phyloP scores from a whole-genome alignment of 2,888 invertebrate genomes.

The Gari tellinella region DNA sequence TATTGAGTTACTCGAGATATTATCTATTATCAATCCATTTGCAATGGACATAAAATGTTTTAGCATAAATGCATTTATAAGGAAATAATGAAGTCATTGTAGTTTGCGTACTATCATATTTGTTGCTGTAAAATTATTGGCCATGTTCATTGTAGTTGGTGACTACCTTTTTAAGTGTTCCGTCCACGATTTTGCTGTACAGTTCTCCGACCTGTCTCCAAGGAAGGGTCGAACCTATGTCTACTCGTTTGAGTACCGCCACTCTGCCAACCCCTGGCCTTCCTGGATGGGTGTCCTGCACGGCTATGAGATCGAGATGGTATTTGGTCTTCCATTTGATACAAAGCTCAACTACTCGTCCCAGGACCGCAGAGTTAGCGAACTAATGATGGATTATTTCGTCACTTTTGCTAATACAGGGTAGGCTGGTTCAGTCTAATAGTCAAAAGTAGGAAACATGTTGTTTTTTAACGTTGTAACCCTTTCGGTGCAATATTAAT shows the following conservation, averaged over 20 bases:
- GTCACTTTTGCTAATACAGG: constrained; percentile 97
- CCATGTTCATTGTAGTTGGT: constrained; percentile 65
- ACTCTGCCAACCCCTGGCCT: constrained; percentile 77
- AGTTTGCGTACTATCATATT: no score
- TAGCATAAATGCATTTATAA: no score
- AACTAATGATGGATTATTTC: constrained; percentile 96
- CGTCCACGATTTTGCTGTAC: constrained; percentile 37
- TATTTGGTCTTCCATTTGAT: constrained; percentile 78
- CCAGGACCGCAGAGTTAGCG: constrained; percentile 93
- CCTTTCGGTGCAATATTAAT: no score
- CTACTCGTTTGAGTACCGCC: constrained; percentile 76
- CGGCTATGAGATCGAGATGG: constrained; percentile 80
- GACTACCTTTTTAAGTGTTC: constrained; percentile 63
- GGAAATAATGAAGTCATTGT: no score
- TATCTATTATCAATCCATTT: no score
- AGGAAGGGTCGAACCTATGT: constrained; percentile 53
- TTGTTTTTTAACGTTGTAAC: no score
- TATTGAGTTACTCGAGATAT: no score
- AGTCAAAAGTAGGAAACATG: no score
- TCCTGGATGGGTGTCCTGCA: constrained; percentile 81
- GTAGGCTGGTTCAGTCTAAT: no score
- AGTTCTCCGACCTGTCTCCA: constrained; percentile 8
- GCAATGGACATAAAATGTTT: no score
- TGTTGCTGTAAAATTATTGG: no score
- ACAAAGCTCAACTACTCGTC: constrained; percentile 85